Evolutionary conservation across 2,888 invertebrate genomes (phyloP).

Genomic region (Euzetes globulus): DNA sequence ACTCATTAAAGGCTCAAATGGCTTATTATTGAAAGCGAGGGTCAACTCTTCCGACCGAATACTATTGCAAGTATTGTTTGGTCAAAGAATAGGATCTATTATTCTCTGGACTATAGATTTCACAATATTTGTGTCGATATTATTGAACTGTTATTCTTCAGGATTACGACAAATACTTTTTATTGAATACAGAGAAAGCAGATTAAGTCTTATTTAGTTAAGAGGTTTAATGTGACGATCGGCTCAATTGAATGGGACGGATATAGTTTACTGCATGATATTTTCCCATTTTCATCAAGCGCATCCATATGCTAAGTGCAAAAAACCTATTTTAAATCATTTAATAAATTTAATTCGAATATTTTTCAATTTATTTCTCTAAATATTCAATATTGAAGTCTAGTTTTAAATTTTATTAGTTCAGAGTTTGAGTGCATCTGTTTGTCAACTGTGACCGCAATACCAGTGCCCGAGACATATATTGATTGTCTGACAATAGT

Average conservation of each 20-base stretch:
- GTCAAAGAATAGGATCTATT: not conserved
- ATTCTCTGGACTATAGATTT: not conserved
- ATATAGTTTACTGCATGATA: not conserved
- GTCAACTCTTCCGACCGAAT: conserved; percentile 8
- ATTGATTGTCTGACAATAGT: not conserved
- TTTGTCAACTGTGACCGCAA: not conserved
- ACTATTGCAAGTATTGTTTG: not conserved
- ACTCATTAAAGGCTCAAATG: not conserved
- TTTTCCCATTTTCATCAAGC: too few species aligned
- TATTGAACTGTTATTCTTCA: conserved; percentile 7
- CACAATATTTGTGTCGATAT: conserved; percentile 5
- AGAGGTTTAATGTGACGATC: conserved; percentile 14
- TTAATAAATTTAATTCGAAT: too few species aligned
- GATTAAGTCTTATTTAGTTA: conserved; percentile 12
- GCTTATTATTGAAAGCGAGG: not conserved
- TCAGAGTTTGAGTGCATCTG: not conserved
- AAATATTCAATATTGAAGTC: too few species aligned
- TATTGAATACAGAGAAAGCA: not conserved
- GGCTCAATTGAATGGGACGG: conserved; percentile 1
- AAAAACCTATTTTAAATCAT: too few species aligned
- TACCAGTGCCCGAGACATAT: not conserved
- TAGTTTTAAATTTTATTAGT: too few species aligned
- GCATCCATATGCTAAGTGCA: too few species aligned
- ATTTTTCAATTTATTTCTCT: too few species aligned
- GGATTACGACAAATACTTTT: not conserved